phyloP scores from a whole-genome alignment of 37 sponge, comb jelly and placozoan species.

The Oscarella lobularis region DNA sequence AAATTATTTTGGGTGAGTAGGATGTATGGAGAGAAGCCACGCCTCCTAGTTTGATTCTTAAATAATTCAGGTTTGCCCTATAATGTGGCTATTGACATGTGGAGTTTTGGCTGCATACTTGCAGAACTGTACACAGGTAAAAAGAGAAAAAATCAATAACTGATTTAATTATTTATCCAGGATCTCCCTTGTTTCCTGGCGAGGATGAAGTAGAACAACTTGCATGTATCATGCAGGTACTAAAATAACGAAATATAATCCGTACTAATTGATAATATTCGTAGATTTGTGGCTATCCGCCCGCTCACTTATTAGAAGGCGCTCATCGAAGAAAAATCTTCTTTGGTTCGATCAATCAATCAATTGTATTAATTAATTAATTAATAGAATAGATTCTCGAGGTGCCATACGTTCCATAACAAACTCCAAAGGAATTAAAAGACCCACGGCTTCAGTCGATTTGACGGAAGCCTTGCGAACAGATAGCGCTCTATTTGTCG shows the following conservation, averaged over 20 bases:
- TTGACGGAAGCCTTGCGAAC: constrained; percentile 48
- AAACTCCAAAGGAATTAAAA: constrained; percentile 66
- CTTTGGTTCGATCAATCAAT: not conserved
- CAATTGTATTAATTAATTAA: not conserved
- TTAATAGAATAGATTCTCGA: constrained; percentile 40
- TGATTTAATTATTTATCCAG: not conserved
- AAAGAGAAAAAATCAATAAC: not conserved
- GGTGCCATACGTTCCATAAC: constrained; percentile 59
- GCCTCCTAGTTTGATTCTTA: too few species aligned
- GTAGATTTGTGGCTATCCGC: not conserved
- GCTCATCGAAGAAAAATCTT: not conserved
- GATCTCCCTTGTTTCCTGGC: constrained; percentile 9
- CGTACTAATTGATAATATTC: not conserved
- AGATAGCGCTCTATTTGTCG: constrained; percentile 50
- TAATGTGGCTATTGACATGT: constrained; percentile 9
- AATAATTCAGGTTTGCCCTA: constrained; percentile 9
- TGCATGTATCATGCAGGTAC: constrained; percentile 11
- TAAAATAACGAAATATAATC: not conserved
- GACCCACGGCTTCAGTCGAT: constrained; percentile 45
- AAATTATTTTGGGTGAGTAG: constrained; percentile 6
- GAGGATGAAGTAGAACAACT: constrained; percentile 13
- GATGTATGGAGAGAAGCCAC: not conserved
- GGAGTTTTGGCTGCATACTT: constrained; percentile 13
- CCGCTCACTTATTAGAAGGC: not conserved
- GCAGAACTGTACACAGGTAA: constrained; percentile 9